Evolutionary conservation across 2,113 vertebrate species (phyloP).

Genomic region (Cryptoleucopteryx plumbea): DNA sequence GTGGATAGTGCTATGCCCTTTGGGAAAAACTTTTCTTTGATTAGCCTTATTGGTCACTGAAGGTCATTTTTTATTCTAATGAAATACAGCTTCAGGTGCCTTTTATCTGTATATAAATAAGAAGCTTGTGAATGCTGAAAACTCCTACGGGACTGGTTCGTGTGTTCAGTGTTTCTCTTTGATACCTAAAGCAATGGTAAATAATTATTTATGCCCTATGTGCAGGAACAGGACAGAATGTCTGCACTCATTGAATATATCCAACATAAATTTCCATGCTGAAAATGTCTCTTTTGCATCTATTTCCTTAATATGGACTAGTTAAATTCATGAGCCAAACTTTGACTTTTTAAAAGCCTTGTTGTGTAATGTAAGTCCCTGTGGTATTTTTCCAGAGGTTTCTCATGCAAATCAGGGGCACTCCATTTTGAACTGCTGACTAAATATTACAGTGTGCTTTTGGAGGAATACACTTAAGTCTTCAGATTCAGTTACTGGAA

Average conservation of each 20-base stretch:
- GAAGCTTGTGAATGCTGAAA: neutral
- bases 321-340: neutral
- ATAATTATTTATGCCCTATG: constrained; percentile 16
- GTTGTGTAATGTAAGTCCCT: neutral
- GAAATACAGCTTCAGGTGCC: constrained; percentile 19
- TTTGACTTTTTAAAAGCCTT: neutral
- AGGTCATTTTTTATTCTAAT: constrained; percentile 16
- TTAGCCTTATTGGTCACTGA: constrained; percentile 26
- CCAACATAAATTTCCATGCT: constrained; percentile 1
- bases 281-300: constrained; percentile 37
- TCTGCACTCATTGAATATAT: neutral
- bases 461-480: neutral
- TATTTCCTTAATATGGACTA: neutral
- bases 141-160: neutral
- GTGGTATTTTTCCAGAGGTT: neutral
- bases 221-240: neutral
- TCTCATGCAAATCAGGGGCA: neutral
- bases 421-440: neutral
- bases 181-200: constrained; percentile 35
- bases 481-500: neutral
- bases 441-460: neutral
- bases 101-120: constrained; percentile 42
- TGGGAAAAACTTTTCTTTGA: constrained; percentile 11
- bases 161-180: neutral
- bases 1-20: neutral